Percentiles rank a stretch among this genome's conserved stretches.
Evolutionary conservation across 2,888 invertebrate genomes (phyloP).

Genomic region (Oxyteleia sp.): DNA sequence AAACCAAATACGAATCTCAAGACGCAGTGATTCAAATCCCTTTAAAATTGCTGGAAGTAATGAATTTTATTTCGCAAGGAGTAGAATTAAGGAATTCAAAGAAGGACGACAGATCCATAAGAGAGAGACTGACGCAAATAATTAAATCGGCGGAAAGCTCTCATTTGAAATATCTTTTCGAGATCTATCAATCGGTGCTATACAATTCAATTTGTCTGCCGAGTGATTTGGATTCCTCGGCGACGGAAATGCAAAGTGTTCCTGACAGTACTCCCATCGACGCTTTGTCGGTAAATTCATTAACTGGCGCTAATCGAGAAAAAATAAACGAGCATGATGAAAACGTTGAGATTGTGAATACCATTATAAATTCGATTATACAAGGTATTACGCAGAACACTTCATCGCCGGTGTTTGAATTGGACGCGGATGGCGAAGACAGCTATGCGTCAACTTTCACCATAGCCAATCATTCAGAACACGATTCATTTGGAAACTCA

Average conservation of each 20-base stretch:
- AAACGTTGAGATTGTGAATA: slow-evolving; percentile 19
- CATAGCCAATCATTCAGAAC: slow-evolving; percentile 60
- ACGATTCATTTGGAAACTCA: slow-evolving; percentile 51
- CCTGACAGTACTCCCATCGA: no score
- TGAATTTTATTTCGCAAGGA: slow-evolving; percentile 30
- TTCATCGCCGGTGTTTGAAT: slow-evolving; percentile 28
- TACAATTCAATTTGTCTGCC: background rate
- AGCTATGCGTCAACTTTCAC: slow-evolving; percentile 65
- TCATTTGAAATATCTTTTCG: slow-evolving; percentile 14
- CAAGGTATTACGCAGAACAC: slow-evolving; percentile 41
- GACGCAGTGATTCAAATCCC: background rate
- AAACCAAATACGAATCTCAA: no score
- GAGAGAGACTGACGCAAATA: slow-evolving; percentile 9
- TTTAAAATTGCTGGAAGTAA: slow-evolving; percentile 8
- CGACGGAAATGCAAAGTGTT: no score
- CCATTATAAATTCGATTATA: slow-evolving; percentile 43
- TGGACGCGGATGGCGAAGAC: slow-evolving; percentile 27
- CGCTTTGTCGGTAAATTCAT: no score
- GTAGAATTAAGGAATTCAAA: slow-evolving; percentile 25
- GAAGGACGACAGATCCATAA: slow-evolving; percentile 4
- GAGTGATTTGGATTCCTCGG: no score
- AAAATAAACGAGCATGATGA: slow-evolving; percentile 17
- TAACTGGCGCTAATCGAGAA: background rate
- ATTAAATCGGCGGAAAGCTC: background rate
- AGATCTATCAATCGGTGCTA: slow-evolving; percentile 19